A percentile compares a stretch with the other conserved stretches of the same genome.
phyloP scores from a whole-genome alignment of 1,140 invertebrate species.

The Hylyphantes graminicola region DNA sequence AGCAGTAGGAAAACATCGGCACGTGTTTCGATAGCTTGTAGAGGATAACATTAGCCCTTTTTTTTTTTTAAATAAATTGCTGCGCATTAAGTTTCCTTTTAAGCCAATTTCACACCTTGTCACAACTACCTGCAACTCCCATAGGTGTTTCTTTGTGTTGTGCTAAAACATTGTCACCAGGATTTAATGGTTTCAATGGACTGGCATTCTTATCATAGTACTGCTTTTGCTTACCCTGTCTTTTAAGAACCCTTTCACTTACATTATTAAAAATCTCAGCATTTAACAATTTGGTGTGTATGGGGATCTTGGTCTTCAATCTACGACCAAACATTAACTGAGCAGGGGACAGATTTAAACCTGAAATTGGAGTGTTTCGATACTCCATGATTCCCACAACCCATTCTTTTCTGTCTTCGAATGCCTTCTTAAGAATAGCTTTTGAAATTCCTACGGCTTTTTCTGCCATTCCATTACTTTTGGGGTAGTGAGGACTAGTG shows the following conservation, averaged over 20 bases:
- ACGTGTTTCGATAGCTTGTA: too few species aligned
- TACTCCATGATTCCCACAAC: slow-evolving; percentile 23
- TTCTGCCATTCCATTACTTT: slow-evolving; percentile 32
- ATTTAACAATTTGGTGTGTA: slow-evolving; percentile 8
- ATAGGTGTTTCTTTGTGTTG: too few species aligned
- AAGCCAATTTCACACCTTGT: too few species aligned
- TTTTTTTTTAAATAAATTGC: too few species aligned
- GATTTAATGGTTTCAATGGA: not conserved
- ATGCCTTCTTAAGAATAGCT: slow-evolving; percentile 9
- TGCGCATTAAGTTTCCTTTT: too few species aligned
- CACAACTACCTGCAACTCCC: too few species aligned
- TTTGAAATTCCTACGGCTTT: slow-evolving; percentile 7
- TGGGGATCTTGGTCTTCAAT: slow-evolving; percentile 13
- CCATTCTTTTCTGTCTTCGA: not conserved
- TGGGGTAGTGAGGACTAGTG: not conserved
- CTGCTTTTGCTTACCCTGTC: too few species aligned
- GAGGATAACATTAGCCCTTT: too few species aligned
- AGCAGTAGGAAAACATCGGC: too few species aligned
- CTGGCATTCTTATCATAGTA: not conserved
- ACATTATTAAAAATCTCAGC: not conserved
- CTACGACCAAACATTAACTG: not conserved
- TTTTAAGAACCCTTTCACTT: too few species aligned
- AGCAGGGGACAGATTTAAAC: slow-evolving; percentile 6
- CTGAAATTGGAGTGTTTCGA: slow-evolving; percentile 23
- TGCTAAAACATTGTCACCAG: not conserved